Evolutionary conservation across 2,797 vertebrate genomes (phyloP), one percentile per base, ranked within the genome.

Genomic region (Phaenicophaeus curvirostris): DNA sequence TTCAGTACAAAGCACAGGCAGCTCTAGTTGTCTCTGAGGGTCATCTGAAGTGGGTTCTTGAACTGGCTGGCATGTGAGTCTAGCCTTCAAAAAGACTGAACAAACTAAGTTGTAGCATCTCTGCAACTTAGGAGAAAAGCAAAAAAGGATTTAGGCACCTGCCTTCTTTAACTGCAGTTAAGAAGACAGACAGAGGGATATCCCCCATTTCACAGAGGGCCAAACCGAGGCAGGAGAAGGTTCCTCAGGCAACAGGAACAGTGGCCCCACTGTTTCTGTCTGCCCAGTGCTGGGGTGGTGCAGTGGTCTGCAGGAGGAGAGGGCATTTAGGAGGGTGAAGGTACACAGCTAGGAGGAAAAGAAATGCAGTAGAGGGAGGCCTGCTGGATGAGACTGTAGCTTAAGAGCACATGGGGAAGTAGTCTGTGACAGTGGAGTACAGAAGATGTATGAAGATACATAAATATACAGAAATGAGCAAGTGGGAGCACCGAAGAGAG

Each of bases 361-460:
- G 42, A 72, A 84, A 30, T 3, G 20, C 15, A 39, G n/a, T 39
- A 9, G 16, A 51, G 33, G 39, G 8, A 8, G 68, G 62, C n/a
- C 37, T 2, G 3, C 9, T 0, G 0, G 27, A 28, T 75, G 54
- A 88, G 30, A 30, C 0, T 0, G 2, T 27, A 39, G 44, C 33
- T 74, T 16, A 41, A 72, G 41, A 86, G 59, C 59, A 48, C 16
- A 3, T 41, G 33, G 35, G 69, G 66, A 87, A 85, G 65, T 46
- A 41, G 44, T 11, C 50, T 48, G 59, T 69, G 33, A 51, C 14
- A 25, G 46, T 3, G 8, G 33, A 51, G 58, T 33, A 67, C 25
- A 28, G 31, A 39, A 61, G 15, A 35, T 21, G 14, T 39, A 25
- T 6, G 8, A 87, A 58, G 48, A 42, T 21, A 62, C 1, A 42